Base-by-base conservation (phyloP, 2,888 invertebrate species). In the Abrostola tripartita region DNA sequence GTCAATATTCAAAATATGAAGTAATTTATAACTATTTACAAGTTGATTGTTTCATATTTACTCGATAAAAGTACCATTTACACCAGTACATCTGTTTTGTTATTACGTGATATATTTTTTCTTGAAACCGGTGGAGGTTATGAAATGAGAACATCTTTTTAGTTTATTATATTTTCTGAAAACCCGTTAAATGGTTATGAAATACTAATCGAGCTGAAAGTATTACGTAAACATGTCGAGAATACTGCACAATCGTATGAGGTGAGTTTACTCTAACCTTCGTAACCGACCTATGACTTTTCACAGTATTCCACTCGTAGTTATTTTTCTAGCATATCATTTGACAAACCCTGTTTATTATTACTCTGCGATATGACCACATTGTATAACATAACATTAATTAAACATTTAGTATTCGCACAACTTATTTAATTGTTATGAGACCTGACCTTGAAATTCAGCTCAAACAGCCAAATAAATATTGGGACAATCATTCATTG, bases 161-260 rank as follows among this genome's bases (percentile, higher is more conserved):
- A 76, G 71, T 57, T 74, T 76, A 75, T 78, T 83, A 81, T 82
- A 79, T 81, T 79, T 78, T 69, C 69, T 61, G 71, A 81, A 78
- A 73, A 68, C 79, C 71, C 68, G 68, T 70, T 68, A 69, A 79
- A 83, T 88, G 87, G 89, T 89, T 89, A 90, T 88, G 88, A 87
- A 86, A 86, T 85, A 85, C 79, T 82, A 78, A 81, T 79, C 78
- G 79, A 85, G 78, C 78, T 82, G 64, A 85, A 86, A 69, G 79
- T 85, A 85, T 88, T 85, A 88, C 86, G 82, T 86, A 85, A 89
- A 92, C 73, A 94, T 94, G 94, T 94, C 94, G 74, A 90, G 94
- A 83, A 92, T 94, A 86, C 89, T 94, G 60, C 92, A 93, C 81
- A 91, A 93, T 84, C 92, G 91, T 65, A 83, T 93, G 82, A 92